A percentile compares a stretch with the other conserved stretches of the same genome.
These are phyloP conservation scores for Brachionus koreanus DNA, from an alignment of 1,140 invertebrate species.

Conservation along the genomic window DNA sequence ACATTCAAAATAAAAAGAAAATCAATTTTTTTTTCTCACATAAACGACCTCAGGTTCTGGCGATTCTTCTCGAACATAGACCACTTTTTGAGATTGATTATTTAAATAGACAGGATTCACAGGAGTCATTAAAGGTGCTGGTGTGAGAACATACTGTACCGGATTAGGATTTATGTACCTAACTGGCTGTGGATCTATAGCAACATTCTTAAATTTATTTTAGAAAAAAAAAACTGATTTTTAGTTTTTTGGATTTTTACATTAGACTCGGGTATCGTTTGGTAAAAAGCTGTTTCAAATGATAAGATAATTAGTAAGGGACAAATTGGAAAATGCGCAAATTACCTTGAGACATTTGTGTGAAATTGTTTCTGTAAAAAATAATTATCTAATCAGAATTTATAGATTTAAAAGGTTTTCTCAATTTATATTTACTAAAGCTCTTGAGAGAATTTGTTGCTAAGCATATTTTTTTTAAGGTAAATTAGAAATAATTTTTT, in stretches of 20 bases:
- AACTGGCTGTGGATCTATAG: not conserved
- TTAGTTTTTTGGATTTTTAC: not conserved
- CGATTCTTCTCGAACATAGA: conserved; percentile 2
- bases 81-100: not conserved
- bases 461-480: not conserved
- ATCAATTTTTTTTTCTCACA: not conserved
- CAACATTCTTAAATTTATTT: not conserved
- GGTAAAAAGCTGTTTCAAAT: conserved; percentile 12
- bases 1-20: not conserved
- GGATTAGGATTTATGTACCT: not conserved
- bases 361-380: not conserved
- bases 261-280: conserved; percentile 14
- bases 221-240: not conserved
- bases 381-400: not conserved
- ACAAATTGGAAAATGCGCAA: not conserved
- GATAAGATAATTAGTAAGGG: not conserved
- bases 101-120: not conserved
- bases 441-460: not conserved
- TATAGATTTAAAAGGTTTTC: not conserved
- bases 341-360: conserved; percentile 16
- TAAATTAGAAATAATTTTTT: not conserved
- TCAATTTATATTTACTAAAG: not conserved
- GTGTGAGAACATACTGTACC: not conserved
- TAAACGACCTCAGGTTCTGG: conserved; percentile 6
- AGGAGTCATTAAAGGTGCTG: not conserved